Conservation (phyloP, 2,797 vertebrate species). For the Emys orbicularis region DNA sequence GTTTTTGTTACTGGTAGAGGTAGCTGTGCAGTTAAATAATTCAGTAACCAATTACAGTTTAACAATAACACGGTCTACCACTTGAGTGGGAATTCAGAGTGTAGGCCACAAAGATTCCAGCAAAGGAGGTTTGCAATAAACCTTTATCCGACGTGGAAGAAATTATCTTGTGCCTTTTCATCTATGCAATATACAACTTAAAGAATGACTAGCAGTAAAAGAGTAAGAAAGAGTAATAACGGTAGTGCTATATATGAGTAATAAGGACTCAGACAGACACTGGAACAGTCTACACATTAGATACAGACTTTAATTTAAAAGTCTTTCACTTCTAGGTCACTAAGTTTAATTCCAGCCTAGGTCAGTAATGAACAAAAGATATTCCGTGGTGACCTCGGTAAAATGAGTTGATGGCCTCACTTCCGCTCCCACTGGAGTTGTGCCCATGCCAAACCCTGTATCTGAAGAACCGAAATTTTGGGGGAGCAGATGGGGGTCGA, state of each 20-base stretch:
- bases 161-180: background rate
- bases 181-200: background rate
- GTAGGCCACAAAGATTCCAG: background rate
- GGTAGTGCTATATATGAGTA: background rate
- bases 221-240: background rate
- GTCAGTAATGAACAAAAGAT: background rate
- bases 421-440: background rate
- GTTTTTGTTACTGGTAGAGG: constrained; percentile 4
- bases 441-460: background rate
- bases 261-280: background rate
- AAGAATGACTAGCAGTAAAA: background rate
- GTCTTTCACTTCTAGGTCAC: constrained; percentile 11
- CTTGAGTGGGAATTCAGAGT: background rate
- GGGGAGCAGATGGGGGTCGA: fast-evolving
- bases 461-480: background rate
- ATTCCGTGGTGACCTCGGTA: background rate
- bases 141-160: background rate
- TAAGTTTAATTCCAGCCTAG: background rate
- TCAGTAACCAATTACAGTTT: constrained; percentile 68
- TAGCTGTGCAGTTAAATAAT: constrained; percentile 70
- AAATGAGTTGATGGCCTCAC: background rate
- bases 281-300: background rate
- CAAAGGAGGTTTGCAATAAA: background rate
- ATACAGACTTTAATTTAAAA: constrained; percentile 1
- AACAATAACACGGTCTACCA: constrained; percentile 57